Evolutionary conservation across 1,140 invertebrate genomes (phyloP), one percentile per base, ranked within the genome.

Genomic region (Panagrolaimus sp.): DNA sequence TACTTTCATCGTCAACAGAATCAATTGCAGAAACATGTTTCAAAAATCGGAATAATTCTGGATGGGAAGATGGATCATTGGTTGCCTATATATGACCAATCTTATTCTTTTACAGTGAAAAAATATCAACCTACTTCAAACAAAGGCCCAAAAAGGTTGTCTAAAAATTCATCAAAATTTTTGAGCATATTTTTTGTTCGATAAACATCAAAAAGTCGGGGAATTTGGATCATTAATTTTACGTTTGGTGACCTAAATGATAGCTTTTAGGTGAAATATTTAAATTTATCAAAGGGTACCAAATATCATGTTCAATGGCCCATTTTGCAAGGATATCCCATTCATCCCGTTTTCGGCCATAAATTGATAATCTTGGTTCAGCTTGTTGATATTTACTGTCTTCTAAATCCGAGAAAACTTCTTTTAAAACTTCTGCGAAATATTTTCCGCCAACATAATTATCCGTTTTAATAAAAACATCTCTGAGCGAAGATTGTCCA

Each of bases 371-470:
- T 62, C 96, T 88, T 0, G 94, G 86, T 81, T 99, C 96, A 0
- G 93, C 90, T 86, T 98, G 96, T 84, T 98, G 96, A 85, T 98
- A 99, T 83, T 99, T 99, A 71, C 91, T 94, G 86, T 99, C 96
- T 82, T 98, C 95, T n/a, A 98, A 86, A 85, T 99, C 96, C 68
- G 88, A 89, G 68, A 91, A 88, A 6, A 94, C 92, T 87, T 94
- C 91, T 90, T 98, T 98, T 15, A 99, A 92, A 69, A 99, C 94
- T 79, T 93, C 89, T 1, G 93, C 96, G 87, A 98, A 98, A 84
- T 96, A 98, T 86, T 90, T 93, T 21, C 96, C 96, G 71, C 91
- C 90, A 76, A 96, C 88, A 83, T 92, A 92, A 86, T 99, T 99
- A 82, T 98, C 95, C 0, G 95, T 98, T 86, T 99, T 98, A 12